These are phyloP conservation scores for Diglossa cyanea DNA, from an alignment of 2,797 vertebrate genomes.

Conservation along the genomic window DNA sequence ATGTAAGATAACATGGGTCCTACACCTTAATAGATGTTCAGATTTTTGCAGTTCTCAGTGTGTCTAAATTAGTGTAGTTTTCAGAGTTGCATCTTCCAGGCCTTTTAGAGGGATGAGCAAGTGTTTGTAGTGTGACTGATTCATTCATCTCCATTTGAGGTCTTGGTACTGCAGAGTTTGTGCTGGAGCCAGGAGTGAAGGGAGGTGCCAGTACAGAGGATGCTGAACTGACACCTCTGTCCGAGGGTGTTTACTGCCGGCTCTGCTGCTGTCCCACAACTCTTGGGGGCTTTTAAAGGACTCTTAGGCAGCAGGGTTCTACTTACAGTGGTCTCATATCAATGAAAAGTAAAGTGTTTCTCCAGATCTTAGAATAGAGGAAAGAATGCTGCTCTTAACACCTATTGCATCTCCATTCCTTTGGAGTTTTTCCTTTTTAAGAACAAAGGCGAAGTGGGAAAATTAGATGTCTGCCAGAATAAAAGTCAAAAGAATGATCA, in stretches of 20 bases:
- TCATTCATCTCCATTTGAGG: not conserved
- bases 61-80: not conserved
- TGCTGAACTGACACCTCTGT: not conserved
- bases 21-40: not conserved
- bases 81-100: not conserved
- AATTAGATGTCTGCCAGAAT: not conserved
- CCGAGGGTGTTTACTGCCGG: not conserved
- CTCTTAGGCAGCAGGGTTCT: not conserved
- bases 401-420: not conserved
- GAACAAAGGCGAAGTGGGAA: not conserved
- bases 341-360: not conserved
- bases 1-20: not conserved
- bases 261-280: not conserved
- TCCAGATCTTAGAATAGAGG: not conserved
- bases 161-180: not conserved
- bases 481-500: not conserved
- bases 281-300: not conserved
- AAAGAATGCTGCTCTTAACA: not conserved
- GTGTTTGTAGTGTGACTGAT: rapidly evolving
- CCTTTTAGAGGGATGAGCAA: not conserved
- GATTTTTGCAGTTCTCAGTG: not conserved
- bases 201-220: not conserved
- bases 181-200: not conserved
- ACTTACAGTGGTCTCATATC: not conserved
- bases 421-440: not conserved